Base-by-base conservation (phyloP, 1,140 invertebrate species). In the Camponotus vicinus region DNA sequence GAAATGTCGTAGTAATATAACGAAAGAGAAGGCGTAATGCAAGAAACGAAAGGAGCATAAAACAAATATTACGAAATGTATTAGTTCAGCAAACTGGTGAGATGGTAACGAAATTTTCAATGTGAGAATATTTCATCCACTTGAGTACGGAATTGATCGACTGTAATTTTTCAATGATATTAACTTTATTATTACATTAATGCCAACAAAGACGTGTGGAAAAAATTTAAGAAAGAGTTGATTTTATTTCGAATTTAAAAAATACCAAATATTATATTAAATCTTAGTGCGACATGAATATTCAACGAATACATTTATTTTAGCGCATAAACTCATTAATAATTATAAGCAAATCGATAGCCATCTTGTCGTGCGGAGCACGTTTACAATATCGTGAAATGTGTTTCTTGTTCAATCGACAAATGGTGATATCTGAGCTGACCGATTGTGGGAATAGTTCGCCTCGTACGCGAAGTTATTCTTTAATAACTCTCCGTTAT, bases 41-140 rank as follows among this genome's bases (percentile, higher is more conserved):
- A 40, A 11, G n/a, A 49, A 13, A 61, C 27, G 79, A 13, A 21
- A 64, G 40, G 21, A 27, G 45, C n/a, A 27, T 57, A 55, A 49
- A 89, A 84, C 85, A 92, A 92, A 92, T 89, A 92, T 91, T 86
- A 75, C 77, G 77, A 88, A 87, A 89, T 59, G 82, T 91, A 92
- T 92, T 92, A 91, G 86, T 84, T 85, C 67, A 45, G 86, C 71
- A 90, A 92, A 92, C 83, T 45, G 77, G 77, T 64, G 45, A 73
- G 75, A 42, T 61, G 32, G 61, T 91, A 91, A 90, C 87, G 83
- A 89, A 87, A 92, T 92, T 92, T 88, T 64, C 80, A 55, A 45
- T 52, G 59, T 45, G 66, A 49, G 64, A 69, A 64, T 73, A 61
- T 83, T 9, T 63, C 42, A 37, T 70, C 13, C 9, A 18, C 9